Base-by-base conservation (phyloP, 2,113 vertebrate genomes). In the Lepus timidus region DNA sequence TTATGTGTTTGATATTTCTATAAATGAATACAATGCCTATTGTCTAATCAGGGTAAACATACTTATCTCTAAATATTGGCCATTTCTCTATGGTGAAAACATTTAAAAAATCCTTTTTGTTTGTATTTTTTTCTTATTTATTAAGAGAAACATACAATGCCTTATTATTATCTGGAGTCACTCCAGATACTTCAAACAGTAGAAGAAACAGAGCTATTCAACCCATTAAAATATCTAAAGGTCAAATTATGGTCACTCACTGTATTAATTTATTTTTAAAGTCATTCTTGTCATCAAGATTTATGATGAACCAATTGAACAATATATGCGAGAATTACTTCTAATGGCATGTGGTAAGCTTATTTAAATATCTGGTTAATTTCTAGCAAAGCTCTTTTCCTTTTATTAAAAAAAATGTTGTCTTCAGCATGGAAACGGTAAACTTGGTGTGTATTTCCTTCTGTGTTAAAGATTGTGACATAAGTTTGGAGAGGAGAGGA, bases 181-280 rank as follows among this genome's bases (percentile, higher is more conserved):
- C 17, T 11, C 10, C 19, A 58, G 14, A 58, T 5, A 58, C 17
- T 11, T 58, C 17, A 58, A 58, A 20, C 55, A 88, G 87, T 44
- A 27, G 82, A 96, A 61, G 44, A 22, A 95, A 85, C 17, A 51
- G 23, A 94, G 16, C 49, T 58, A 33, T 88, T 95, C 39, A 96
- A 84, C 9, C 16, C 94, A 86, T 61, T 39, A 88, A 73, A 91
- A n/a, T 58, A 49, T 93, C 25, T 96, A 78, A 93, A 96, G 81
- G 75, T 93, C 81, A 95, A 76, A 93, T 96, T 91, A 88, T 20
- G 82, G 70, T 12, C 2, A 19, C 2, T n/a, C 2, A 22, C 68
- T 94, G 76, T 16, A 91, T 95, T 96, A n/a, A 36, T 87, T 58
- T 92, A 86, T 68, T 96, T 83, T 83, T 93, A 95, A 96, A 94